Conservation (phyloP, 2,888 invertebrate species). For the Coecobrya sp. region DNA sequence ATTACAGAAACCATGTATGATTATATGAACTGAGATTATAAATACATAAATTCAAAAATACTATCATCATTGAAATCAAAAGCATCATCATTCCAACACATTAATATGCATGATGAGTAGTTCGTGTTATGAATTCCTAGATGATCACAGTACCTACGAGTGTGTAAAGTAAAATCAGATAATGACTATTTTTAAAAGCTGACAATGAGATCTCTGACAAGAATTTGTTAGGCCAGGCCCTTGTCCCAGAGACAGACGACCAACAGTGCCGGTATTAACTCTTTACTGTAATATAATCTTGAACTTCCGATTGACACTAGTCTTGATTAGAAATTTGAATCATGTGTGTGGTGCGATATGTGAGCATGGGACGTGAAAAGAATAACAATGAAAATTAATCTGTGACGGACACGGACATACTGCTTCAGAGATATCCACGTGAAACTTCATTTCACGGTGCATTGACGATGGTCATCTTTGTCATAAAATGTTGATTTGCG, state of each 20-base stretch:
- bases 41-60: background rate
- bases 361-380: conserved; percentile 54
- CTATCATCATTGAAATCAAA: conserved; percentile 21
- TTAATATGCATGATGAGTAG: conserved; percentile 10
- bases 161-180: conserved; percentile 7
- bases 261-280: background rate
- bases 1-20: background rate
- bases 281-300: background rate
- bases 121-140: background rate
- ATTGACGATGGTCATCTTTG: conserved; percentile 24
- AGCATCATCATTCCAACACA: background rate
- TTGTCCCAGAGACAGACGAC: conserved; percentile 7
- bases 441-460: conserved; percentile 46
- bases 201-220: conserved; percentile 9
- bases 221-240: background rate
- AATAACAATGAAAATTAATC: conserved; percentile 34
- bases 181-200: background rate
- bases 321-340: conserved; percentile 37
- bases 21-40: no score
- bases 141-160: background rate
- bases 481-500: background rate
- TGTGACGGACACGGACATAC: background rate
- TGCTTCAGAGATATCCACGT: background rate
- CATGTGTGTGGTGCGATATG: conserved; percentile 69
- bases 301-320: conserved; percentile 9